Conservation (phyloP, 2,888 invertebrate genomes). For the Muscina levida region DNA sequence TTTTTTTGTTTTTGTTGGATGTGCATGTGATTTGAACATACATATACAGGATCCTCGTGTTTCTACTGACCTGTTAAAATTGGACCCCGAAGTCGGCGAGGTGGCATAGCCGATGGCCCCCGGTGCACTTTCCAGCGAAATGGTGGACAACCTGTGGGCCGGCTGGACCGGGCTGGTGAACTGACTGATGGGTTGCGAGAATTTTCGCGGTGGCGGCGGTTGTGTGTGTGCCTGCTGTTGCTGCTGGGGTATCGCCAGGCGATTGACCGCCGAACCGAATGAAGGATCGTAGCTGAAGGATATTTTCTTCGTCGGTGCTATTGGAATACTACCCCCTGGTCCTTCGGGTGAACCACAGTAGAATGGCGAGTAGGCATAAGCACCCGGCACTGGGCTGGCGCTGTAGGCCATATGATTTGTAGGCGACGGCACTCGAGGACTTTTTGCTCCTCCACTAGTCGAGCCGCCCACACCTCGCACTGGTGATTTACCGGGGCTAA, state of each 20-base stretch:
- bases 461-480: conserved; percentile 65
- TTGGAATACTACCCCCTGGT: conserved; percentile 4
- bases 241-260: conserved; percentile 70
- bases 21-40: conserved; percentile 38
- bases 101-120: conserved; percentile 70
- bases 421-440: conserved; percentile 62
- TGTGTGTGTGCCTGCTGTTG: conserved; percentile 61
- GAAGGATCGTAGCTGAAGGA: conserved; percentile 76
- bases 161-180: conserved; percentile 49
- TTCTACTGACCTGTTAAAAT: conserved; percentile 61
- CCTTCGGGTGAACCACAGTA: conserved; percentile 74
- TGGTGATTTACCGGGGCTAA: conserved; percentile 74
- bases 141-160: conserved; percentile 49
- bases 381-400: conserved; percentile 73
- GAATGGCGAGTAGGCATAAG: conserved; percentile 75
- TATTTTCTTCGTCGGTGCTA: conserved; percentile 53
- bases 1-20: conserved; percentile 5
- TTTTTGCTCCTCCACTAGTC: conserved; percentile 44
- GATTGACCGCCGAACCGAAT: conserved; percentile 71
- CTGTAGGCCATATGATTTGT: conserved; percentile 71
- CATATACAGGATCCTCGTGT: conserved; percentile 25
- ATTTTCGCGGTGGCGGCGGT: conserved; percentile 59
- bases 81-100: conserved; percentile 61
- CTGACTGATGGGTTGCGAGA: conserved; percentile 61
- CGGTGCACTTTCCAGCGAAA: conserved; percentile 67